Base-by-base conservation (phyloP, 2,113 vertebrate species). In the Apaloderma vittatum region DNA sequence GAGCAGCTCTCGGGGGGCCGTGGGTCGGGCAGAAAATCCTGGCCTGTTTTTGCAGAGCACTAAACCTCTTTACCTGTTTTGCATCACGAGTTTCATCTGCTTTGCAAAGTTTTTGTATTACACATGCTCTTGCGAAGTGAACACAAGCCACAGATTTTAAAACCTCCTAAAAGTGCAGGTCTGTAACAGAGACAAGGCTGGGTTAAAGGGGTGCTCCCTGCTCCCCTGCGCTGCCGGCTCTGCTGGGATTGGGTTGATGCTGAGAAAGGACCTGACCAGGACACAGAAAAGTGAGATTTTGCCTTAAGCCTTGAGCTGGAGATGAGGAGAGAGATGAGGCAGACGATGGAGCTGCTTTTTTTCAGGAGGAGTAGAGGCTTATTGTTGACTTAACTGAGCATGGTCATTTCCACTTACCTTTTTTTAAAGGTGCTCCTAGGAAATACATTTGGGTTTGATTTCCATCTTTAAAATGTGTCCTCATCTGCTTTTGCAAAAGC, bases 1-100 rank as follows among this genome's bases (percentile, higher is more conserved):
- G 40, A 70, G 67, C 0, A 0, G 48, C 40, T 72, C 55, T 89
- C 0, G 1, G 30, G 59, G 73, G 55, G 40, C 15, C 0, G 0
- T 5, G 80, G 16, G 11, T 1, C 34, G 48, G 46, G 20, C 11
- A 51, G 5, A 59, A 82, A 73, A 37, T 9, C 70, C n/a, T 77
- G 21, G 5, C 21, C 13, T 1, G 0, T 18, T 78, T 67, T 84
- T 15, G 46, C n/a, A 11, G 45, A 45, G 58, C 20, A 40, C 40
- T 40, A 40, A 40, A 40, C 4, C 11, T 26, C n/a, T 49, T 68
- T 40, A 18, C 57, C n/a, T 6, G 1, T 65, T 70, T 73, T 66
- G 19, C 17, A 19, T 58, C 17, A 3, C 0, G 6, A 8, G 66
- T 66, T 83, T 80, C 16, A 30, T 20, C 32, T 51, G 26, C 62